A percentile compares a stretch with the other conserved stretches of the same genome.
phyloP scores from a whole-genome alignment of 2,888 invertebrate species.

The Limnephilus lunatus region DNA sequence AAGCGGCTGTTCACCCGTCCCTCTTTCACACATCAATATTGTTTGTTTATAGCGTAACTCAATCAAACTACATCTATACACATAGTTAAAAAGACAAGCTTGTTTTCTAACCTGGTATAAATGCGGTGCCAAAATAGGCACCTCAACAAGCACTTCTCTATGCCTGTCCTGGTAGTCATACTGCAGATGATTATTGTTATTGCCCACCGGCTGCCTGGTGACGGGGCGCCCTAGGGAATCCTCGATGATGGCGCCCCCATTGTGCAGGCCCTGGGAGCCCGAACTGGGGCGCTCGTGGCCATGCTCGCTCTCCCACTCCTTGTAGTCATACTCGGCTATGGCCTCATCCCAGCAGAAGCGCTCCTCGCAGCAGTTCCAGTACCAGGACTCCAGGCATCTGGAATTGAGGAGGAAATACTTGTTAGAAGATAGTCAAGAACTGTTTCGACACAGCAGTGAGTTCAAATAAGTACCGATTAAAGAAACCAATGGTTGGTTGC shows the following conservation, averaged over 20 bases:
- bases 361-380: constrained; percentile 86
- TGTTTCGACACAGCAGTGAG: no score
- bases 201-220: constrained; percentile 74
- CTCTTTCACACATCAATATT: not conserved
- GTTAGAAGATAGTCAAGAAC: no score
- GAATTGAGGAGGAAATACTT: constrained; percentile 56
- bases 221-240: constrained; percentile 69
- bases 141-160: constrained; percentile 71
- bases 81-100: constrained; percentile 23
- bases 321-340: constrained; percentile 80
- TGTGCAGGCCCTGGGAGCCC: constrained; percentile 68
- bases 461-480: no score
- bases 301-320: constrained; percentile 70
- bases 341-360: constrained; percentile 85
- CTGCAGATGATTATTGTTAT: constrained; percentile 73
- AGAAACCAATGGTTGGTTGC: no score
- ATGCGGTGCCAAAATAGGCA: constrained; percentile 75
- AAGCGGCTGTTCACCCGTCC: not conserved
- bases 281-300: constrained; percentile 40
- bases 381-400: constrained; percentile 84
- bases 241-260: constrained; percentile 73
- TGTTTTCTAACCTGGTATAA: constrained; percentile 72
- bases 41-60: not conserved
- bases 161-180: constrained; percentile 67
- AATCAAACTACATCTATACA: not conserved